These are phyloP conservation scores for Drosophila paranaensis DNA, from an alignment of 2,888 invertebrate genomes.

Conservation along the genomic window DNA sequence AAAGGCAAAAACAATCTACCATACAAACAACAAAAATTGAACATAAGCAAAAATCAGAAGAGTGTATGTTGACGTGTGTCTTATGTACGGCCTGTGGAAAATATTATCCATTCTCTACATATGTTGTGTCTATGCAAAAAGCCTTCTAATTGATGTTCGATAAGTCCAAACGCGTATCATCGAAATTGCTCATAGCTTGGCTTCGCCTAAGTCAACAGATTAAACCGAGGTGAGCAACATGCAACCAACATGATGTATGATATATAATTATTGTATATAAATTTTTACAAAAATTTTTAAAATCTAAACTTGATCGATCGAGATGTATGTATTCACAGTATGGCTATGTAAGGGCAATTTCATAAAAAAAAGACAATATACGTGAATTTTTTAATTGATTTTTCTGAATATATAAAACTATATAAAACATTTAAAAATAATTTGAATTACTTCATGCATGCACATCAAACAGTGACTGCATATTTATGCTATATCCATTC, in stretches of 20 bases:
- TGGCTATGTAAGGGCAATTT: neutral
- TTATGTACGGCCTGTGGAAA: constrained; percentile 64
- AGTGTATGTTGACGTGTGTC: constrained; percentile 55
- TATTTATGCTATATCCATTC: constrained; percentile 4
- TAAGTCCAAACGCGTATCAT: constrained; percentile 35
- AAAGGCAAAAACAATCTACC: constrained; percentile 65
- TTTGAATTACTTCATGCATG: constrained; percentile 12
- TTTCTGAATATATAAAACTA: constrained; percentile 10
- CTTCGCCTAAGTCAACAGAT: constrained; percentile 30
- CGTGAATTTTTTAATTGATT: constrained; percentile 8
- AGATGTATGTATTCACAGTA: neutral
- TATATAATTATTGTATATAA: neutral
- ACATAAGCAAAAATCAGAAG: constrained; percentile 61
- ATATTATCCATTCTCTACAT: constrained; percentile 41
- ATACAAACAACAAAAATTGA: constrained; percentile 27
- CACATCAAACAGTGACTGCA: constrained; percentile 8
- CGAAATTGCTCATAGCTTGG: constrained; percentile 34
- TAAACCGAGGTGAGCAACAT: constrained; percentile 69
- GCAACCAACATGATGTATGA: constrained; percentile 41
- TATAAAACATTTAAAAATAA: constrained; percentile 1
- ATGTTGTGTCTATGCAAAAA: constrained; percentile 44
- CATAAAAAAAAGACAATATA: neutral
- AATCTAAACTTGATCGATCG: neutral
- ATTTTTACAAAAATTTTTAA: neutral
- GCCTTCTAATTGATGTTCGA: constrained; percentile 19